These are phyloP conservation scores for Poecilia velifera DNA, from an alignment of 2,797 vertebrate species.

Conservation along the genomic window DNA sequence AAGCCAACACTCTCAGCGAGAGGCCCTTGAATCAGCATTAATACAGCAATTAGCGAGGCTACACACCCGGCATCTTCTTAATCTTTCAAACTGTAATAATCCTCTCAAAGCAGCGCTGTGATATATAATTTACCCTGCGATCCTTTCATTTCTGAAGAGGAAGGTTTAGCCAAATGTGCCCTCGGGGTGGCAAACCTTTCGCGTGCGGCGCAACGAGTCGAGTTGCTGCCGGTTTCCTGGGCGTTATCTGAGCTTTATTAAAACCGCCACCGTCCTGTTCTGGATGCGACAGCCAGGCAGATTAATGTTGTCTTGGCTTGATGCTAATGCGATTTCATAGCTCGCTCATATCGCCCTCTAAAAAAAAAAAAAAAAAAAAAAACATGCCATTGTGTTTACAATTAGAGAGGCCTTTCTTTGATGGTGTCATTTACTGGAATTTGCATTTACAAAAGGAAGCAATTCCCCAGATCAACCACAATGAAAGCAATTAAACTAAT, in stretches of 20 bases:
- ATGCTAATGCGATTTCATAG: background rate
- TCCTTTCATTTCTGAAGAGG: constrained; percentile 17
- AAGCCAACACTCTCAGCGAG: constrained; percentile 45
- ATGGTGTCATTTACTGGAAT: background rate
- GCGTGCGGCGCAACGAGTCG: constrained; percentile 10
- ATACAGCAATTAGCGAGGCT: constrained; percentile 46
- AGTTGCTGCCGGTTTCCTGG: background rate
- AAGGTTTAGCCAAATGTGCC: constrained; percentile 13
- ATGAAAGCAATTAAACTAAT: constrained; percentile 2
- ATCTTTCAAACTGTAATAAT: constrained; percentile 49
- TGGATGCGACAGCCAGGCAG: background rate
- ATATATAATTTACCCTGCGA: constrained; percentile 46
- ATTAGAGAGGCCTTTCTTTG: background rate
- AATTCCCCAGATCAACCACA: background rate
- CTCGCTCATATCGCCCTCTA: background rate
- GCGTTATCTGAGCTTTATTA: constrained; percentile 14
- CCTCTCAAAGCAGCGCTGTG: constrained; percentile 20
- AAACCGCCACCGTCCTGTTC: background rate
- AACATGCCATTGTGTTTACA: background rate
- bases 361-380: background rate
- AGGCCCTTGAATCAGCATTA: constrained; percentile 56
- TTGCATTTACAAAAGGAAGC: background rate
- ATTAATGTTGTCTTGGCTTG: background rate
- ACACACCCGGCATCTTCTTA: constrained; percentile 37
- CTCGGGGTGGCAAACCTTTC: constrained; percentile 7